Conservation (phyloP, 1,140 invertebrate genomes). For the Meloidogyne floridensis region DNA sequence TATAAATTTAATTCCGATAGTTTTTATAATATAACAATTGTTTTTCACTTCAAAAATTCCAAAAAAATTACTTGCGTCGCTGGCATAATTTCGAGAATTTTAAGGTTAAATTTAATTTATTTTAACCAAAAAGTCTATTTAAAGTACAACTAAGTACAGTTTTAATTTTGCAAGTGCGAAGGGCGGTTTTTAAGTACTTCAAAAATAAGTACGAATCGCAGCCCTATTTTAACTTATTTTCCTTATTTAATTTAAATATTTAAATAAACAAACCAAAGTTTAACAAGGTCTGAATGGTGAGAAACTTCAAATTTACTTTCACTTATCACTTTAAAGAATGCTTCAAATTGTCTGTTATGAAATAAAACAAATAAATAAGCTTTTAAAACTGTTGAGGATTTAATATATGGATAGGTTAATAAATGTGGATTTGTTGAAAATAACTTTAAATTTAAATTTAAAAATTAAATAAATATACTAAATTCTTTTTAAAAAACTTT, state of each 20-base stretch:
- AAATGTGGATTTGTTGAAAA: constrained; percentile 20
- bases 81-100: too few species aligned
- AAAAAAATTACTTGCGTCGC: too few species aligned
- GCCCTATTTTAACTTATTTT: too few species aligned
- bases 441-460: constrained; percentile 20
- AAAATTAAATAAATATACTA: neutral
- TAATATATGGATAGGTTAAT: neutral
- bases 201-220: too few species aligned
- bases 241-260: neutral
- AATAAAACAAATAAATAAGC: constrained; percentile 38
- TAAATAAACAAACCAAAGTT: constrained; percentile 24
- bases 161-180: too few species aligned
- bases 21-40: too few species aligned
- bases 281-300: constrained; percentile 27
- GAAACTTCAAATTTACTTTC: constrained; percentile 26
- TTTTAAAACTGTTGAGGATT: constrained; percentile 30
- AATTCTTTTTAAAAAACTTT: neutral
- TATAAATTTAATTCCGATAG: too few species aligned
- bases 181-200: too few species aligned
- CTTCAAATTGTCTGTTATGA: constrained; percentile 24
- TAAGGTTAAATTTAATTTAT: too few species aligned
- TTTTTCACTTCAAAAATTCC: too few species aligned
- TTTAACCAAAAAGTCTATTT: too few species aligned
- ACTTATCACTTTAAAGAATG: constrained; percentile 29
- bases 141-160: too few species aligned